Evolutionary conservation across 2,888 invertebrate species (phyloP).

Genomic region (Harpalus rufipes): DNA sequence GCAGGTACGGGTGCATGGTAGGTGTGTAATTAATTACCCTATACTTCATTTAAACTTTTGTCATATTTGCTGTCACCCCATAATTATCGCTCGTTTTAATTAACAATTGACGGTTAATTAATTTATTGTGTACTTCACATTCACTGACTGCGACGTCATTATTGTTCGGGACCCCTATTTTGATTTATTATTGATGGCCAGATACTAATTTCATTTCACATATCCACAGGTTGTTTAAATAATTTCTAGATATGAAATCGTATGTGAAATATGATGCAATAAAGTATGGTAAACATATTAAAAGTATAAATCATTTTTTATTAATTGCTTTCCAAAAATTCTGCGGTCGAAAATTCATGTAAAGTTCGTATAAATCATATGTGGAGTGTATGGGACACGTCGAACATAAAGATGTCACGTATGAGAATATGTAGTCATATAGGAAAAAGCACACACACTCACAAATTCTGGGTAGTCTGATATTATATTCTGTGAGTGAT

Average conservation of each 20-base stretch:
- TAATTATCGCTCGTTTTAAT: conserved; percentile 31
- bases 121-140: conserved; percentile 10
- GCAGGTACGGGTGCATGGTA: not conserved
- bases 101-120: conserved; percentile 46
- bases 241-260: not conserved
- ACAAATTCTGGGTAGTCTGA: not conserved
- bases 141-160: not conserved
- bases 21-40: conserved; percentile 6
- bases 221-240: not conserved
- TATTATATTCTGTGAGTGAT: too few species aligned
- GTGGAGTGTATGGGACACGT: not conserved
- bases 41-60: conserved; percentile 34
- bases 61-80: conserved; percentile 7
- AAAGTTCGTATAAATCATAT: not conserved
- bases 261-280: not conserved
- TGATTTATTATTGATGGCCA: not conserved
- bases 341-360: not conserved
- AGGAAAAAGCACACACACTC: not conserved
- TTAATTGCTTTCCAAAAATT: not conserved
- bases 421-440: not conserved
- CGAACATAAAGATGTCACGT: not conserved
- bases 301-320: not conserved
- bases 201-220: not conserved
- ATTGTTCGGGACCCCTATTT: not conserved
- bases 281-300: not conserved